Evolutionary conservation across 2,888 invertebrate species (phyloP).

Genomic region (Ceramica pisi): DNA sequence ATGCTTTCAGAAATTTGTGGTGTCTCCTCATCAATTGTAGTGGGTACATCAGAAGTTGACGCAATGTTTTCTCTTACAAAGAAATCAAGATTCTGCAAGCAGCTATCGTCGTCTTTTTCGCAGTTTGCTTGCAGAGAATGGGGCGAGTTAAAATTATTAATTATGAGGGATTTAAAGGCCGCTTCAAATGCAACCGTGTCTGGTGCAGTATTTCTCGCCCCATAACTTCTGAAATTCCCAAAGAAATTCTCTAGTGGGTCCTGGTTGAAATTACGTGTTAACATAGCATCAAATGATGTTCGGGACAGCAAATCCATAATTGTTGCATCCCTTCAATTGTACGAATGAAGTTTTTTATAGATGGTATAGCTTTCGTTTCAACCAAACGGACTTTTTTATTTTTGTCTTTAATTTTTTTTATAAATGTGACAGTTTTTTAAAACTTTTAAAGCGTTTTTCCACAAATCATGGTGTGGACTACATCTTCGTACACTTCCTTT

Average conservation of each 20-base stretch:
- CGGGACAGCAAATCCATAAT: not conserved
- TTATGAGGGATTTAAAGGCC: conserved; percentile 57
- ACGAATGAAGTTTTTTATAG: not conserved
- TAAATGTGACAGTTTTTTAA: conserved; percentile 26
- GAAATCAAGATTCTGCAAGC: conserved; percentile 13
- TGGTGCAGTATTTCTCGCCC: conserved; percentile 57
- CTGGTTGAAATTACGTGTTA: conserved; percentile 24
- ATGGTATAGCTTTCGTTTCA: conserved; percentile 5
- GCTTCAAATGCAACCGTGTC: conserved; percentile 60
- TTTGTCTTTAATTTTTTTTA: conserved; percentile 8
- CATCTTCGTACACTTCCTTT: conserved; percentile 16
- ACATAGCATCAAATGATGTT: conserved; percentile 25
- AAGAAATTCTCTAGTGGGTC: conserved; percentile 57
- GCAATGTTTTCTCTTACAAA: not conserved
- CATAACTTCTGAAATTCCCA: conserved; percentile 64
- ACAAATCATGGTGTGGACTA: conserved; percentile 29
- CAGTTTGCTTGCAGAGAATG: conserved; percentile 53
- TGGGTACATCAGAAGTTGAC: conserved; percentile 26
- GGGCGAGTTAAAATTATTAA: conserved; percentile 58
- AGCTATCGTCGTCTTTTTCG: conserved; percentile 47
- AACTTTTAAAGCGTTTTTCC: conserved; percentile 27
- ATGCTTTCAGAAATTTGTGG: conserved; percentile 19
- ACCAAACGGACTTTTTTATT: conserved; percentile 5
- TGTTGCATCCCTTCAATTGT: too few species aligned
- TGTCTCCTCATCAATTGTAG: not conserved